Conservation (phyloP, 53 echinoderm and acorn worm genomes). For the Holothuria scabra region DNA sequence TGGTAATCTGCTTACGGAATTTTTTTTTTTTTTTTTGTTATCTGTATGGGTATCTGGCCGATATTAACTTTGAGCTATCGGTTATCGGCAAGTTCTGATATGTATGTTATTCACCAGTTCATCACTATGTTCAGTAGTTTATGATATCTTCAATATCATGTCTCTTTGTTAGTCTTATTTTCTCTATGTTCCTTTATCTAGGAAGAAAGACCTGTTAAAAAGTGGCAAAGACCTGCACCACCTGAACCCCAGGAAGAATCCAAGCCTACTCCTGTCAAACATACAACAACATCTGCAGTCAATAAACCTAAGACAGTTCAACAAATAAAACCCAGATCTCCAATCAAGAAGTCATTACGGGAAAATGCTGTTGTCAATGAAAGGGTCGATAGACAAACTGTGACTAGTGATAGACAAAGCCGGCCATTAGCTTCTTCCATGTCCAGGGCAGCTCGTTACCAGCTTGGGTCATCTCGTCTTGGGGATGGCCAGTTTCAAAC, state of each 20-base stretch:
- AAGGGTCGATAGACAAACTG: not conserved
- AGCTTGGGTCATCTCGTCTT: constrained; percentile 30
- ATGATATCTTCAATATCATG: no score
- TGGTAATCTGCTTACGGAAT: no score
- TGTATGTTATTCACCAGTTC: no score
- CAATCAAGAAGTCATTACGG: constrained; percentile 28
- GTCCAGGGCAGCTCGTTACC: constrained; percentile 31
- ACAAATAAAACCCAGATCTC: constrained; percentile 32
- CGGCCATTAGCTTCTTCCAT: constrained; percentile 4
- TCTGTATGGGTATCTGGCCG: no score
- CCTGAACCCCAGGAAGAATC: constrained; percentile 50
- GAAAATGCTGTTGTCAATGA: not conserved
- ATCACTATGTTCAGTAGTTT: no score
- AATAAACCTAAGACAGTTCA: not conserved
- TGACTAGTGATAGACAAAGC: not conserved
- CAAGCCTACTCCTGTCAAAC: not conserved
- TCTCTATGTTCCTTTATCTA: not conserved
- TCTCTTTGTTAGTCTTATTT: no score
- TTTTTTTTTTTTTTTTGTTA: no score
- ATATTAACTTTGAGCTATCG: no score
- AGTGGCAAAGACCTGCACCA: constrained; percentile 42
- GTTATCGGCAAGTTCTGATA: no score
- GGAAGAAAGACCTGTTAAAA: constrained; percentile 36
- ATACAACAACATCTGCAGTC: not conserved
- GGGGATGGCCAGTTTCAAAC: constrained; percentile 10